Conservation (phyloP, 2,888 invertebrate genomes). For the Trissoscelio sp. region DNA sequence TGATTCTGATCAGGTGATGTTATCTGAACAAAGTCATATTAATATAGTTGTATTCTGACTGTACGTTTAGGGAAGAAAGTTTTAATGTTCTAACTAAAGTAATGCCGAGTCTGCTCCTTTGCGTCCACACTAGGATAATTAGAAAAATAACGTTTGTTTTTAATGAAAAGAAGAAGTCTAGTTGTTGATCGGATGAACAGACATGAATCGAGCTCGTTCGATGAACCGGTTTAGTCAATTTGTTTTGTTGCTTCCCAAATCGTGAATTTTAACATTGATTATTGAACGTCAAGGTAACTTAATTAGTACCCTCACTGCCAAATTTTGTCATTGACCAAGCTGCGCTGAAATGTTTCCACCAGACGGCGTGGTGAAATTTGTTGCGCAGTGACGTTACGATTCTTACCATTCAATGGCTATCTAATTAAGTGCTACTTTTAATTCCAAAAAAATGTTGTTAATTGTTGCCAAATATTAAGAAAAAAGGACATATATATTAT, state of each 20-base stretch:
- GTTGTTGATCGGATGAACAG: slow-evolving; percentile 24
- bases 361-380: slow-evolving; percentile 43
- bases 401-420: slow-evolving; percentile 63
- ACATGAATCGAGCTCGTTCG: slow-evolving; percentile 7
- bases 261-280: slow-evolving; percentile 38
- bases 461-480: slow-evolving; percentile 82
- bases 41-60: slow-evolving; percentile 3
- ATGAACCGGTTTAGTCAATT: slow-evolving; percentile 21
- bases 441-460: slow-evolving; percentile 81
- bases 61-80: slow-evolving; percentile 36
- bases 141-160: slow-evolving; percentile 49
- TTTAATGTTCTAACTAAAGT: slow-evolving; percentile 48
- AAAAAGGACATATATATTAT: slow-evolving; percentile 61
- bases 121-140: slow-evolving; percentile 59
- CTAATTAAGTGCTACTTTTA: slow-evolving; percentile 66
- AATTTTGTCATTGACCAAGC: slow-evolving; percentile 57
- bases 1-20: background rate
- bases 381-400: slow-evolving; percentile 33
- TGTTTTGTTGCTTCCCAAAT: slow-evolving; percentile 48
- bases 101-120: slow-evolving; percentile 53
- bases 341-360: slow-evolving; percentile 27
- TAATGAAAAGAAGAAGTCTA: slow-evolving; percentile 1
- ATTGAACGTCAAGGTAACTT: slow-evolving; percentile 47
- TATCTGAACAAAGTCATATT: background rate
- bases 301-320: slow-evolving; percentile 71